These are phyloP conservation scores for Diuraphis noxia DNA, from an alignment of 1,140 invertebrate genomes.

Conservation along the genomic window DNA sequence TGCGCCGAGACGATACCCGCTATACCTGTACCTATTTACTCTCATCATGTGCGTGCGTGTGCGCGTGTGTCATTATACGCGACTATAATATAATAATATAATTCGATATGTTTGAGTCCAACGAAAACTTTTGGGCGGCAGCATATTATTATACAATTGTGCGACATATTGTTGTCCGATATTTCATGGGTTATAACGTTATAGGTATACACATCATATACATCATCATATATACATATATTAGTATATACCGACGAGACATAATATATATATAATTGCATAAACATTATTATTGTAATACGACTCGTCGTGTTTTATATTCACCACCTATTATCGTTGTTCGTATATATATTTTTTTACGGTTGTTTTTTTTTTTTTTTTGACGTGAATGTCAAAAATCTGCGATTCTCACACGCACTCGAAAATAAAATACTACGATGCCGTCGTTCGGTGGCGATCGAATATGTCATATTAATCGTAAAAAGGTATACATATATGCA, in stretches of 20 bases:
- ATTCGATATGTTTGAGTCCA: background rate
- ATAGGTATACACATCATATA: background rate
- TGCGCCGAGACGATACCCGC: background rate
- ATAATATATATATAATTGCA: background rate
- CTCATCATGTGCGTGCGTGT: background rate
- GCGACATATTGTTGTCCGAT: background rate
- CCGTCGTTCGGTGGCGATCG: background rate
- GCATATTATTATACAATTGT: background rate
- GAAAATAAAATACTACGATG: background rate
- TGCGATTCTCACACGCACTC: background rate
- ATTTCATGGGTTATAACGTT: background rate
- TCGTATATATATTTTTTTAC: background rate
- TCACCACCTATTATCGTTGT: background rate
- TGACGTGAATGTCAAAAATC: background rate
- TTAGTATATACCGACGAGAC: background rate
- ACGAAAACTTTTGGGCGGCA: background rate
- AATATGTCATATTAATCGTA: constrained; percentile 6
- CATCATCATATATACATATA: background rate
- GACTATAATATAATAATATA: background rate
- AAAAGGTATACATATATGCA: background rate
- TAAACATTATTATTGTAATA: background rate
- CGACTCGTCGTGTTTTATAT: constrained; percentile 1
- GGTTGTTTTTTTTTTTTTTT: background rate
- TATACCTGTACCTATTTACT: background rate
- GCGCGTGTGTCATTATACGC: background rate